Conservation (phyloP, 2,888 invertebrate genomes). For the Hypena proboscidalis region DNA sequence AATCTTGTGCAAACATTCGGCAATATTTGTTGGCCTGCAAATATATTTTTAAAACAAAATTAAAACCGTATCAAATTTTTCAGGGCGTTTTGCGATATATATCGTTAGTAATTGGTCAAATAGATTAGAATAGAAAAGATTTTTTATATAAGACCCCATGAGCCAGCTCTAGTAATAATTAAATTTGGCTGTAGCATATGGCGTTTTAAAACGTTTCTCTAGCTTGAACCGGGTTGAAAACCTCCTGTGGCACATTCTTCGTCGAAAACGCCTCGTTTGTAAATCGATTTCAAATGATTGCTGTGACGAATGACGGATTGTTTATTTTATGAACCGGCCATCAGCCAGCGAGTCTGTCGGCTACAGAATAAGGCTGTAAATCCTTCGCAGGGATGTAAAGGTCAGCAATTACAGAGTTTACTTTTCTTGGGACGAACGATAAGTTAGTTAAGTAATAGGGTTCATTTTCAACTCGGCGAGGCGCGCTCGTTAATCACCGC, state of each 20-base stretch:
- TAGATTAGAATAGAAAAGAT: too few species aligned
- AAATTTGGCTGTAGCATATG: too few species aligned
- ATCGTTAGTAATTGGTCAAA: too few species aligned
- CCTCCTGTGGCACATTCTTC: too few species aligned
- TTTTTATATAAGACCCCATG: too few species aligned
- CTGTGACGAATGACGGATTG: constrained; percentile 34
- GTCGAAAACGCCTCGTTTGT: too few species aligned
- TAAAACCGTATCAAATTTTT: too few species aligned
- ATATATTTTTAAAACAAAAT: too few species aligned
- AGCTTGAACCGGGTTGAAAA: too few species aligned
- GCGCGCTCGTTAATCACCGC: constrained; percentile 76
- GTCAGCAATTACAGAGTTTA: constrained; percentile 66
- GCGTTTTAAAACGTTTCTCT: too few species aligned
- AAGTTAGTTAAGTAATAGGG: constrained; percentile 76
- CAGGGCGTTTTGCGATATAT: too few species aligned
- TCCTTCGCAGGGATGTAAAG: constrained; percentile 46
- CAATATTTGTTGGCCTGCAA: constrained; percentile 34
- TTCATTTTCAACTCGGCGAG: constrained; percentile 75
- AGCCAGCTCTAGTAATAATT: too few species aligned
- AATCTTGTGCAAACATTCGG: constrained; percentile 45
- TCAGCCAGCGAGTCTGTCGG: constrained; percentile 26
- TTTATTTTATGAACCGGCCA: constrained; percentile 40
- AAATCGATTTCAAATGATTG: constrained; percentile 17
- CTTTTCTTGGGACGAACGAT: constrained; percentile 59
- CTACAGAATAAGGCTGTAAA: constrained; percentile 41